Evolutionary conservation across 2,888 invertebrate genomes (phyloP).

Genomic region (Ditylenchus weischeri): DNA sequence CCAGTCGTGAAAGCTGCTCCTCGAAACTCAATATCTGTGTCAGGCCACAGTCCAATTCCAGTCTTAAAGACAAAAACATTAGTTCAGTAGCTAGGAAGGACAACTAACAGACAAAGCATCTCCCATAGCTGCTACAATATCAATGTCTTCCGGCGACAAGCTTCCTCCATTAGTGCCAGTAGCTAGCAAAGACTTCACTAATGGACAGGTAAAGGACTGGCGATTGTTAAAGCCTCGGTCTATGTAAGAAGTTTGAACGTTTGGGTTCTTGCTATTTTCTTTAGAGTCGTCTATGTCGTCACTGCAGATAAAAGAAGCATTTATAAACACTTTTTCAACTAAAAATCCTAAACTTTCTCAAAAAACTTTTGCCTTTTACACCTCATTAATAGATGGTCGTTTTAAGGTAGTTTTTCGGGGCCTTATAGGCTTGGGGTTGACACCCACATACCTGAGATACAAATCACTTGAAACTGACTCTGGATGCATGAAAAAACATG

Average conservation of each 20-base stretch:
- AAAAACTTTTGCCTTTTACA: too few relatives aligned
- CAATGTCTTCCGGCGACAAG: slow-evolving; percentile 37
- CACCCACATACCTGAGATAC: too few relatives aligned
- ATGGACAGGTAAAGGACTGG: slow-evolving; percentile 31
- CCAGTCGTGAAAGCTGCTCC: slow-evolving; percentile 55
- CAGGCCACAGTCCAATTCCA: slow-evolving; percentile 52
- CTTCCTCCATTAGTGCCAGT: slow-evolving; percentile 33
- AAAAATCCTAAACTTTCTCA: too few relatives aligned
- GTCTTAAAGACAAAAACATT: slow-evolving; percentile 35
- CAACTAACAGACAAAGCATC: slow-evolving; percentile 34
- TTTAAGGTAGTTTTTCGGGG: too few relatives aligned
- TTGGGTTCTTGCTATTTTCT: slow-evolving; percentile 16
- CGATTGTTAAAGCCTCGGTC: slow-evolving; percentile 31
- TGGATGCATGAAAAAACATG: too few relatives aligned
- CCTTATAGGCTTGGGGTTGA: too few relatives aligned
- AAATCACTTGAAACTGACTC: too few relatives aligned
- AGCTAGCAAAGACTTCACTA: slow-evolving; percentile 27
- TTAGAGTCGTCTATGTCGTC: slow-evolving; percentile 17
- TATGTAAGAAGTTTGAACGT: slow-evolving; percentile 35
- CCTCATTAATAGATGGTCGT: too few relatives aligned
- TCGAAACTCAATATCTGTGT: slow-evolving; percentile 51
- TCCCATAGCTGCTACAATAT: slow-evolving; percentile 41
- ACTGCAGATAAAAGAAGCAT: background rate
- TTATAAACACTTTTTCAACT: too few relatives aligned
- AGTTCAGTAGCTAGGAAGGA: background rate